Conservation (phyloP, 1,140 invertebrate species). For the Antheraea mylitta region DNA sequence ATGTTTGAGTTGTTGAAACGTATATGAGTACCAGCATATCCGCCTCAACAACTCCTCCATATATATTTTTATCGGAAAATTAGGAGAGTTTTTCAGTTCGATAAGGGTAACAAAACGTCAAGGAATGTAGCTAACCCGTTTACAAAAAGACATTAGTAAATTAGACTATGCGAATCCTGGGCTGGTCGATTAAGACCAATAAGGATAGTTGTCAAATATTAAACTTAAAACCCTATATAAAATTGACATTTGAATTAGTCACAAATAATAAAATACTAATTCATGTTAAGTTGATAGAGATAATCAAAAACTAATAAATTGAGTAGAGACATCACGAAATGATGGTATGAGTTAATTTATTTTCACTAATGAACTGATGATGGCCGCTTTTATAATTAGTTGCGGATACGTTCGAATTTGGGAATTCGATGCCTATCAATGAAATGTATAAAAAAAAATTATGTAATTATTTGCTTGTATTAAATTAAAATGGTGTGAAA, state of each 20-base stretch:
- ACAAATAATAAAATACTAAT: constrained; percentile 4
- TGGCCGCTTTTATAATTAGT: neutral
- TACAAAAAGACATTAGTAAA: no score
- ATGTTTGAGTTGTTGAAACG: no score
- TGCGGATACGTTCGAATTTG: neutral
- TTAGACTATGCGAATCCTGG: no score
- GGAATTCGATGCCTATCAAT: neutral
- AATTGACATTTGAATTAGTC: neutral
- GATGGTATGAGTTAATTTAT: constrained; percentile 11
- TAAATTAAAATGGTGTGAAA: neutral
- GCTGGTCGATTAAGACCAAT: no score
- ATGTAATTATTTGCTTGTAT: neutral
- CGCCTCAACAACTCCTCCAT: no score
- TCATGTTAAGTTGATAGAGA: constrained; percentile 8
- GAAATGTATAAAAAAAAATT: neutral
- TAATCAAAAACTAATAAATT: constrained; percentile 11
- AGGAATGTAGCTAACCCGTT: no score
- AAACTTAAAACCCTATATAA: no score
- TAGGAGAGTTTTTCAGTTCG: no score
- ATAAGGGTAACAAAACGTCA: no score
- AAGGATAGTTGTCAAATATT: no score
- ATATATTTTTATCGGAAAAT: no score
- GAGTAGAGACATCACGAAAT: neutral
- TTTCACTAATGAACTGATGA: constrained; percentile 13
- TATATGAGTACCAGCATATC: no score